Conservation (phyloP, 2,797 vertebrate species). For the Stomatorhinus walkeri region DNA sequence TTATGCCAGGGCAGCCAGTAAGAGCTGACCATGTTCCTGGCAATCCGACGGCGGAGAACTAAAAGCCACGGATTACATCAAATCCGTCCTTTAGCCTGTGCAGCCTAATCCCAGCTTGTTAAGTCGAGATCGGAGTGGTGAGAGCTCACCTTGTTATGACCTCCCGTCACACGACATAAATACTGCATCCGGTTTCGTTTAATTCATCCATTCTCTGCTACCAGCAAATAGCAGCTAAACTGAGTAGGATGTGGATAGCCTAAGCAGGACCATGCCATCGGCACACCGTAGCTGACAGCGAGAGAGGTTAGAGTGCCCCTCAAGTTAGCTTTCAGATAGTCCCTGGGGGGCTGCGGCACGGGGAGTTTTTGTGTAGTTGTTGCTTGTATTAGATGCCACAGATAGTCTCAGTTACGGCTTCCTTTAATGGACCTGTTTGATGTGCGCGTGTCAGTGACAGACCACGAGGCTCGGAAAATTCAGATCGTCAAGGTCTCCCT, state of each 20-base stretch:
- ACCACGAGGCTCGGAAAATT: not conserved
- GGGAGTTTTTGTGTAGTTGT: conserved; percentile 14
- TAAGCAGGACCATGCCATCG: not conserved
- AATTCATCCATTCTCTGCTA: not conserved
- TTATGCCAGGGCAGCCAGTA: conserved; percentile 29
- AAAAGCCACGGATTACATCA: conserved; percentile 68
- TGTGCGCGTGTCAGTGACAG: not conserved
- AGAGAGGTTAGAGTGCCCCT: not conserved
- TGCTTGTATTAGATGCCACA: not conserved
- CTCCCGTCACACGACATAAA: conserved; percentile 14
- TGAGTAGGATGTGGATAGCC: conserved; percentile 27
- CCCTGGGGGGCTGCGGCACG: not conserved
- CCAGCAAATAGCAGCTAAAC: not conserved
- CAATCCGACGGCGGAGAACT: conserved; percentile 56
- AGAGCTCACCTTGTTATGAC: conserved; percentile 41
- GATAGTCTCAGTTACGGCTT: not conserved
- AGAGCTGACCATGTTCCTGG: conserved; percentile 41
- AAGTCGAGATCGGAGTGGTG: conserved; percentile 47
- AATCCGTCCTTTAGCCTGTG: conserved; percentile 62
- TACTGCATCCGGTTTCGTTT: not conserved
- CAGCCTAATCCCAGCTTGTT: conserved; percentile 51
- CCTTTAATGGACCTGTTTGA: not conserved
- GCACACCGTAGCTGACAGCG: not conserved
- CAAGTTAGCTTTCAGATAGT: conserved; percentile 7
- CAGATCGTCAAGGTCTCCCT: conserved; percentile 20